A percentile compares a stretch with the other conserved stretches of the same genome.
phyloP scores from a whole-genome alignment of 2,888 invertebrate species.

The Athalia circularis region DNA sequence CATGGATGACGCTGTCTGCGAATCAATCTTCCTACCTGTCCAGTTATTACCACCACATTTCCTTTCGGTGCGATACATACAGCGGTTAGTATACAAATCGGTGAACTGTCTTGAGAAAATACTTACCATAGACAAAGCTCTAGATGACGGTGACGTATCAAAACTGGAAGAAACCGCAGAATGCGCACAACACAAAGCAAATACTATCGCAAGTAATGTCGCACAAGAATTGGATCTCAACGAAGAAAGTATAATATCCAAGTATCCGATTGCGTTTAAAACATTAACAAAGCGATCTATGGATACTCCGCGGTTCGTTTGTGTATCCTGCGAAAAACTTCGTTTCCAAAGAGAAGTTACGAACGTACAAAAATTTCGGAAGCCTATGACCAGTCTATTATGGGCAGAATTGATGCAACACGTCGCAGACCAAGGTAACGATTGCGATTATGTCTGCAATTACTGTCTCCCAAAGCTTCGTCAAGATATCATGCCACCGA shows the following conservation, averaged over 20 bases:
- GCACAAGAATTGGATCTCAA: too few relatives aligned
- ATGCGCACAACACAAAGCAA: too few relatives aligned
- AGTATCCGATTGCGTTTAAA: too few relatives aligned
- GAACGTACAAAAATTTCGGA: conserved; percentile 49
- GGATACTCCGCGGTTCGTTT: conserved; percentile 51
- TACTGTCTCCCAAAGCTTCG: conserved; percentile 41
- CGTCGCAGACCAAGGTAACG: too few relatives aligned
- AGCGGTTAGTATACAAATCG: conserved; percentile 18
- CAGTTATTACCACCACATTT: conserved; percentile 37
- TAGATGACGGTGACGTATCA: conserved; percentile 9
- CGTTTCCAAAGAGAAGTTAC: conserved; percentile 49
- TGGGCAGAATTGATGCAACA: too few relatives aligned
- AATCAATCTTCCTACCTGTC: conserved; percentile 50
- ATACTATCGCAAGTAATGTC: too few relatives aligned
- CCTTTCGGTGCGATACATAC: too few relatives aligned
- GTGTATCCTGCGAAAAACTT: conserved; percentile 55
- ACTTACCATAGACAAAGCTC: conserved; percentile 42
- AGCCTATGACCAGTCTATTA: conserved; percentile 56
- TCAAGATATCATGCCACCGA: too few relatives aligned
- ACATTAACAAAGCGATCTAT: conserved; percentile 3
- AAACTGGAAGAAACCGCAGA: too few relatives aligned
- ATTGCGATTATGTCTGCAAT: conserved; percentile 31
- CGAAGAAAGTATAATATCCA: too few relatives aligned
- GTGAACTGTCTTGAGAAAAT: conserved; percentile 16
- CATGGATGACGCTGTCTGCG: conserved; percentile 44